Evolutionary conservation across 2,888 invertebrate species (phyloP).

Genomic region (Drosophila fungiperda): DNA sequence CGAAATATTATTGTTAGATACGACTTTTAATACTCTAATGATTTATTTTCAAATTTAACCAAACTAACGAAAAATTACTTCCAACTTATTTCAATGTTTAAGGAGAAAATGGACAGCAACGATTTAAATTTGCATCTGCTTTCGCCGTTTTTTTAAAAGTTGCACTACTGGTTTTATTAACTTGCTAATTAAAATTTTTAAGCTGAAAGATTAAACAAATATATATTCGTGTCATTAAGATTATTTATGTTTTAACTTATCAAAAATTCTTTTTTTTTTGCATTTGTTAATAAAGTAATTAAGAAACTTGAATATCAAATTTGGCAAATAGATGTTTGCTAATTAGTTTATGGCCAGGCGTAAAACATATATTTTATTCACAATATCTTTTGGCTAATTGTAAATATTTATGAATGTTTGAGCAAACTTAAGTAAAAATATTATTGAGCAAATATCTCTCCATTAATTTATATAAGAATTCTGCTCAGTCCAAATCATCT

Average conservation of each 20-base stretch:
- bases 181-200: neutral
- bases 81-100: neutral
- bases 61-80: too few species aligned
- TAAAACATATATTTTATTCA: neutral
- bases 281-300: neutral
- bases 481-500: neutral
- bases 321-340: neutral
- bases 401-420: neutral
- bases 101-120: neutral
- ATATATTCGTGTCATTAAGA: rapidly evolving
- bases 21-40: neutral
- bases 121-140: neutral
- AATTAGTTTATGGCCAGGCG: neutral
- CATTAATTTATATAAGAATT: neutral
- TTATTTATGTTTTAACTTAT: neutral
- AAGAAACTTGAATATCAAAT: neutral
- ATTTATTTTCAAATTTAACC: too few species aligned
- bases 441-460: neutral
- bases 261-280: neutral
- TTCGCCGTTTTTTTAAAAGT: neutral
- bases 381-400: neutral
- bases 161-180: neutral
- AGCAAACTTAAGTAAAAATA: neutral
- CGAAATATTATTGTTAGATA: neutral
- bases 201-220: neutral